Conservation (phyloP, 53 echinoderm and acorn worm species). For the Patiria pectinifera region DNA sequence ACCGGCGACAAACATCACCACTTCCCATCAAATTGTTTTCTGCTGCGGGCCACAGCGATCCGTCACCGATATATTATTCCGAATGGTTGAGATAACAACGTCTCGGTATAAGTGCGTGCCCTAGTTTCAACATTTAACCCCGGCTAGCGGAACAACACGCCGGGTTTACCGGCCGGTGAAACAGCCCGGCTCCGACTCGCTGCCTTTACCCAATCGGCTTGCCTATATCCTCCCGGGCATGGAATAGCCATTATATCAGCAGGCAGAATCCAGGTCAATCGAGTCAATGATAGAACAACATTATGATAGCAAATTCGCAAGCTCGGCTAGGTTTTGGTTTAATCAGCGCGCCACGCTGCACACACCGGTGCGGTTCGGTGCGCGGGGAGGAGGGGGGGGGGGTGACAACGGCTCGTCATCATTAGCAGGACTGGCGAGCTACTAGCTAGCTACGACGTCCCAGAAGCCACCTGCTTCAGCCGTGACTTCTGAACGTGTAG, state of each 20-base stretch:
- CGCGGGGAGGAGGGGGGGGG: neutral
- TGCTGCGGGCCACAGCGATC: conserved; percentile 55
- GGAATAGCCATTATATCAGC: conserved; percentile 58
- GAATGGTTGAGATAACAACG: conserved; percentile 50
- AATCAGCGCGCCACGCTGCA: neutral
- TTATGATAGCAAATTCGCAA: conserved; percentile 66
- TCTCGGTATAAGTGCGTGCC: conserved; percentile 46
- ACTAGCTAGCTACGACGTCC: neutral
- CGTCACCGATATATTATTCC: conserved; percentile 66
- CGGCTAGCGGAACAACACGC: conserved; percentile 22
- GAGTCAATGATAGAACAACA: conserved; percentile 69
- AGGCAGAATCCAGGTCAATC: conserved; percentile 61
- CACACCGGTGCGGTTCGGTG: neutral
- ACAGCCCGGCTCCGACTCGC: neutral
- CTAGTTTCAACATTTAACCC: conserved; percentile 44
- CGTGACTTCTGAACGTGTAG: conserved; percentile 16
- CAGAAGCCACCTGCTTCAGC: conserved; percentile 5
- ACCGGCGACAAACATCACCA: conserved; percentile 35
- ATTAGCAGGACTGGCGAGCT: neutral
- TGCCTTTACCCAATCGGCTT: neutral
- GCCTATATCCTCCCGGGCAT: conserved; percentile 24
- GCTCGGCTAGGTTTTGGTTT: conserved; percentile 22
- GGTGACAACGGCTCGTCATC: neutral
- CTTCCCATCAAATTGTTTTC: conserved; percentile 57
- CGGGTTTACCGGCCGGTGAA: neutral